These are phyloP conservation scores for Stegophylla sp. DNA, from an alignment of 2,888 invertebrate genomes.

Conservation along the genomic window DNA sequence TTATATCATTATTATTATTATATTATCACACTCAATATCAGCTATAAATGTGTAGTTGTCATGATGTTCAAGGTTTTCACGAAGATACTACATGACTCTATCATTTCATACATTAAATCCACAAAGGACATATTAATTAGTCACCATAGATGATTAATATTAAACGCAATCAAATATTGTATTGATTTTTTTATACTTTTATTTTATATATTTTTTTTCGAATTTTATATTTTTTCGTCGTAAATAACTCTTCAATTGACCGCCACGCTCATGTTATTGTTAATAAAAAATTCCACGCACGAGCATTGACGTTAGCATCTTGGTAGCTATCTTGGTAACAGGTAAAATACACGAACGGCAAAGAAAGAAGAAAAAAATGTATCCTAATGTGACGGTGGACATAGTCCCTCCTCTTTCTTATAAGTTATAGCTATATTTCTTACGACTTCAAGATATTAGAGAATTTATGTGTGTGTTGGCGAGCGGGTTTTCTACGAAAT, in stretches of 20 bases:
- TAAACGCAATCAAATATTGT: not conserved
- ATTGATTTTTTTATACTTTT: not conserved
- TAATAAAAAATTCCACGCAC: slow-evolving; percentile 35
- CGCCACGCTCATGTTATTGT: not conserved
- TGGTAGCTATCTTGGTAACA: slow-evolving; percentile 1
- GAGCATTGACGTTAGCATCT: not conserved
- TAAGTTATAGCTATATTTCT: not conserved
- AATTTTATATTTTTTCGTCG: not conserved
- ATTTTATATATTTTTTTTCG: slow-evolving; percentile 8
- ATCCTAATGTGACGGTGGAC: slow-evolving; percentile 3
- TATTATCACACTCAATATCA: too few relatives aligned
- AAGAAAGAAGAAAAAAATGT: slow-evolving; percentile 15
- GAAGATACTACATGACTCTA: not conserved
- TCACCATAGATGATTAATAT: not conserved
- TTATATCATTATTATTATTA: too few relatives aligned
- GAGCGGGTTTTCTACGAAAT: slow-evolving; percentile 31
- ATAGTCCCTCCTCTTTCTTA: not conserved
- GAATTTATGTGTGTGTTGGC: not conserved
- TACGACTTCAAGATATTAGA: not conserved
- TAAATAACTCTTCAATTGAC: slow-evolving; percentile 21
- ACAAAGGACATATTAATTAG: not conserved
- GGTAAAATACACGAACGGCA: not conserved
- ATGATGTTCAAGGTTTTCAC: too few relatives aligned
- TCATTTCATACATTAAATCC: not conserved
- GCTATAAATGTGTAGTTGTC: too few relatives aligned